Percentiles rank a stretch among this genome's conserved stretches.
Conservation (phyloP, 2,888 invertebrate species). For the Erpobdella octoculata region DNA sequence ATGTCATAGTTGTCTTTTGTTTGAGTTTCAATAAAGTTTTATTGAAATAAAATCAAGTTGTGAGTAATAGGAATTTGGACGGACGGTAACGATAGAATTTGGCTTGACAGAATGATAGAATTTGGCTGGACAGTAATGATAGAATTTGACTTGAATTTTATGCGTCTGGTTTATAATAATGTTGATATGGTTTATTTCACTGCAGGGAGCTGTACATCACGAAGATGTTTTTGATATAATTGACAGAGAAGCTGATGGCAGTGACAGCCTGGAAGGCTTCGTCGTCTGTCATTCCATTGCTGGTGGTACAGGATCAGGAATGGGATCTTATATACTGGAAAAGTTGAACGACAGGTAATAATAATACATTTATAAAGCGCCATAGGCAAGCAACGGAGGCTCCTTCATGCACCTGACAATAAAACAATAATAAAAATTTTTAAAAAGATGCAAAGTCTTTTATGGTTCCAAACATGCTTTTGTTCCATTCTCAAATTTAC, state of each 20-base stretch:
- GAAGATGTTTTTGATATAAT: conserved; percentile 97
- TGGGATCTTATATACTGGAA: conserved; percentile 74
- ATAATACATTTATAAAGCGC: no score
- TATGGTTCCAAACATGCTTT: no score
- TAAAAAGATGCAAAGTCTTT: no score
- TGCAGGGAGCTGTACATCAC: conserved; percentile 75
- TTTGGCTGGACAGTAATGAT: neutral
- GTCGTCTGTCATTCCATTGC: conserved; percentile 97
- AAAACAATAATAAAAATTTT: no score
- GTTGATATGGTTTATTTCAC: neutral
- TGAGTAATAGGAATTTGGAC: no score
- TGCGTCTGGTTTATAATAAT: neutral
- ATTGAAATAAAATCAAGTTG: no score
- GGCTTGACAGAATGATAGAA: neutral
- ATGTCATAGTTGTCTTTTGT: no score
- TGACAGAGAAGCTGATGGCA: conserved; percentile 94
- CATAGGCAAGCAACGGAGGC: no score
- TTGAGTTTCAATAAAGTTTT: no score
- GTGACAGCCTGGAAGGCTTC: conserved; percentile 96
- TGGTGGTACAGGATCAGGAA: conserved; percentile 96
- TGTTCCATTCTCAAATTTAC: no score
- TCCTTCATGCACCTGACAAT: no score
- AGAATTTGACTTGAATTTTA: neutral
- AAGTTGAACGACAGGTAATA: conserved; percentile 53
- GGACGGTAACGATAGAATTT: no score